Conservation (phyloP, 2,113 vertebrate species). For the Ailuropoda melanoleuca region DNA sequence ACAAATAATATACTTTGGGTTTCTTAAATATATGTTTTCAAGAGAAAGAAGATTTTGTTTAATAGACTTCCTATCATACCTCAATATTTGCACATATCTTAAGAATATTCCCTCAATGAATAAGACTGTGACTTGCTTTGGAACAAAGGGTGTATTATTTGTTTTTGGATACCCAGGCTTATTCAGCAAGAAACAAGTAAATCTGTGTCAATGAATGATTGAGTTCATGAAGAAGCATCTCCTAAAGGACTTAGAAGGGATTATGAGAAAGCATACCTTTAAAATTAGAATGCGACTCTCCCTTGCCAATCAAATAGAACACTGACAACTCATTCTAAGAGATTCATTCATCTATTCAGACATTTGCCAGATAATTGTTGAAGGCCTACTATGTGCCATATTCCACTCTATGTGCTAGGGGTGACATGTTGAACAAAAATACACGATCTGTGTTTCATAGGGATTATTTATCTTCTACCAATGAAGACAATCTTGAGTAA, state of each 20-base stretch:
- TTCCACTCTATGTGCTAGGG: neutral
- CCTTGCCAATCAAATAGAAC: neutral
- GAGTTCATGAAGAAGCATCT: neutral
- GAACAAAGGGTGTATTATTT: neutral
- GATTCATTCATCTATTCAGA: neutral
- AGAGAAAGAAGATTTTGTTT: neutral
- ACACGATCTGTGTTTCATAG: neutral
- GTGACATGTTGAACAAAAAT: neutral
- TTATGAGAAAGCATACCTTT: neutral
- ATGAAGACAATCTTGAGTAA: neutral
- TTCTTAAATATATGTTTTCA: conserved; percentile 31
- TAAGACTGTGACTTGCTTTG: neutral
- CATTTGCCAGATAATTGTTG: neutral
- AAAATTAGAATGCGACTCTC: neutral
- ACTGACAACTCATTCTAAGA: neutral
- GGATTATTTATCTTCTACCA: neutral
- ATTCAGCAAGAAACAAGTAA: neutral
- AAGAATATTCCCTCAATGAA: neutral
- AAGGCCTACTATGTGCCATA: neutral
- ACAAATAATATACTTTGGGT: neutral
- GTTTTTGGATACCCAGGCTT: neutral
- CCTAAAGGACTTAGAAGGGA: neutral
- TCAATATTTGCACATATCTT: neutral
- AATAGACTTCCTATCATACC: neutral
- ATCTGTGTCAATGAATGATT: neutral